Conservation (phyloP, 2,888 invertebrate genomes). For the Scaptomyza caliginosa region DNA sequence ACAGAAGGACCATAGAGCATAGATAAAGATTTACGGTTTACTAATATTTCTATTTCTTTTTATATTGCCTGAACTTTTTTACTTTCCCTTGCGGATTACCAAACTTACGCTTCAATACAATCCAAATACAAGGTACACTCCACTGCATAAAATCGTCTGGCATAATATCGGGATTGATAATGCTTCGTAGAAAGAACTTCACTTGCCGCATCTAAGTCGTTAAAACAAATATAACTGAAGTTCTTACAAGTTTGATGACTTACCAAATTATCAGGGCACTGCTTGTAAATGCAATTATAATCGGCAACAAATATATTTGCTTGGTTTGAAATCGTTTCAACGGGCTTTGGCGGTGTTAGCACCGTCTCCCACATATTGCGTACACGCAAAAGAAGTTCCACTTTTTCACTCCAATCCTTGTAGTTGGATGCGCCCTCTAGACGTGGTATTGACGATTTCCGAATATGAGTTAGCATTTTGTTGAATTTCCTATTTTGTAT, state of each 20-base stretch:
- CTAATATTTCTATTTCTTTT: not conserved
- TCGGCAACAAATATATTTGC: constrained; percentile 22
- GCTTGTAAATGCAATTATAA: constrained; percentile 15
- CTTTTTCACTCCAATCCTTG: constrained; percentile 40
- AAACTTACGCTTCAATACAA: constrained; percentile 10
- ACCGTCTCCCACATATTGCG: constrained; percentile 24
- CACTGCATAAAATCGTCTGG: not conserved
- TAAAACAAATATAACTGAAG: not conserved
- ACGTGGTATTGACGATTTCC: constrained; percentile 2
- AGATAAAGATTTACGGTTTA: not conserved
- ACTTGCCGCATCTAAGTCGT: constrained; percentile 11
- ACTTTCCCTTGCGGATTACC: not conserved
- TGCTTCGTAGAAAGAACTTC: constrained; percentile 7
- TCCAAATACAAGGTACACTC: constrained; percentile 34
- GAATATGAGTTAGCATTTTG: constrained; percentile 28
- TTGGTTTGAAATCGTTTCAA: not conserved
- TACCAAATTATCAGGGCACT: constrained; percentile 4
- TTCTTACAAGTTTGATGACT: not conserved
- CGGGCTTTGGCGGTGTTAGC: constrained; percentile 23
- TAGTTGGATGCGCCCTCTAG: constrained; percentile 29
- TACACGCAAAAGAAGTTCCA: constrained; percentile 34
- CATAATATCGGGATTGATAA: constrained; percentile 13
- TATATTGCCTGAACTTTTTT: not conserved
- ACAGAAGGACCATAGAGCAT: not conserved
- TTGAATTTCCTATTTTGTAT: not conserved